phyloP scores from a whole-genome alignment of 2,797 vertebrate genomes.

The Cottoperca gobio region DNA sequence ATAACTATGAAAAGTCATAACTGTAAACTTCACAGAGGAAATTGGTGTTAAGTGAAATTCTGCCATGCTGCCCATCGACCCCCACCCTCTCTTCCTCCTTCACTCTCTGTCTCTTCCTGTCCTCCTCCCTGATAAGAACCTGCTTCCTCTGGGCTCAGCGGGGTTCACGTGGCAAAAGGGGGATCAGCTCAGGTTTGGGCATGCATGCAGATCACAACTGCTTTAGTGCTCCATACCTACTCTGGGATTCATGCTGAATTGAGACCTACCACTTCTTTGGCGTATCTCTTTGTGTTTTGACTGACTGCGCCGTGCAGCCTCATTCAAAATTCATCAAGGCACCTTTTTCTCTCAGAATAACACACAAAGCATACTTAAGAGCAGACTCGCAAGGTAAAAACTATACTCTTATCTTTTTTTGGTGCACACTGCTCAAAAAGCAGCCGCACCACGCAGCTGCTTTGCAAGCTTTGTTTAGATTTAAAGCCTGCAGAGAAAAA shows the following conservation, averaged over 20 bases:
- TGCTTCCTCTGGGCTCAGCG: slow-evolving; percentile 71
- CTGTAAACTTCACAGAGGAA: slow-evolving; percentile 46
- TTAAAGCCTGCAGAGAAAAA: slow-evolving; percentile 20
- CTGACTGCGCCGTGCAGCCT: slow-evolving; percentile 53
- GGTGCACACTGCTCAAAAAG: slow-evolving; percentile 27
- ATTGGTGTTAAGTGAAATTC: slow-evolving; percentile 46
- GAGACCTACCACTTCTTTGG: slow-evolving; percentile 46
- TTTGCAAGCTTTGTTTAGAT: slow-evolving; percentile 55
- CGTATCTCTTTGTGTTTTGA: slow-evolving; percentile 53
- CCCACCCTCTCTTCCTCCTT: slow-evolving; percentile 64
- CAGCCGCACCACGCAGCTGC: slow-evolving; percentile 26
- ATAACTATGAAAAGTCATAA: slow-evolving; percentile 20
- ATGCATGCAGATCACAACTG: slow-evolving; percentile 62
- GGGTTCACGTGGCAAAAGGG: slow-evolving; percentile 63
- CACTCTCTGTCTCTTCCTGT: slow-evolving; percentile 67
- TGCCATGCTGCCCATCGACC: slow-evolving; percentile 47
- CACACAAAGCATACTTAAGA: slow-evolving; percentile 61
- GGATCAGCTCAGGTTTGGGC: slow-evolving; percentile 68
- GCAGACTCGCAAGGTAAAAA: slow-evolving; percentile 38
- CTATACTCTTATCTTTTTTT: slow-evolving; percentile 35
- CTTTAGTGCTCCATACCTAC: slow-evolving; percentile 33
- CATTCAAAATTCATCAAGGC: slow-evolving; percentile 76
- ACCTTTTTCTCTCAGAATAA: slow-evolving; percentile 56
- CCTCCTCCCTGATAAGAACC: slow-evolving; percentile 73
- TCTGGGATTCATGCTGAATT: slow-evolving; percentile 49